Percentiles rank a stretch among this genome's conserved stretches.
These are phyloP conservation scores for Scophthalmus maximus DNA, from an alignment of 2,113 vertebrate species.

Conservation along the genomic window DNA sequence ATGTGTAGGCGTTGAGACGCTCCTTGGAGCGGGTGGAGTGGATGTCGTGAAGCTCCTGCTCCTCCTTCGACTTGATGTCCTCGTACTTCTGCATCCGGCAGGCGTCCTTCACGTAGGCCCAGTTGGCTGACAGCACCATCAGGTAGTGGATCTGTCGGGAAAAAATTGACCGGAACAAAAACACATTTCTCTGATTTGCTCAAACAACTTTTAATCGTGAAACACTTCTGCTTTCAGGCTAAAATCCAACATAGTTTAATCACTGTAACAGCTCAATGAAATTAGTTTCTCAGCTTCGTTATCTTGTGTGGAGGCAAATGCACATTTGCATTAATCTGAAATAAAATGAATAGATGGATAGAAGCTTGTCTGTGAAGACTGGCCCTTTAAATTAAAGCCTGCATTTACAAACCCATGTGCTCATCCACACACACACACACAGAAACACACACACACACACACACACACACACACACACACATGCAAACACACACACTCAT, in stretches of 20 bases:
- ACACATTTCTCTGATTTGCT: too few species aligned
- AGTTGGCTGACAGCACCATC: conserved; percentile 99
- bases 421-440: too few species aligned
- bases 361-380: not conserved
- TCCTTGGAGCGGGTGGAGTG: conserved; percentile 99
- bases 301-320: too few species aligned
- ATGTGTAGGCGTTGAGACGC: conserved; percentile 99
- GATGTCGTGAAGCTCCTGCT: conserved; percentile 99
- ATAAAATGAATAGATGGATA: not conserved
- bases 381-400: not conserved
- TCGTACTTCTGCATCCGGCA: conserved; percentile 99
- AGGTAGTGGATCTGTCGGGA: conserved; percentile 93
- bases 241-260: not conserved
- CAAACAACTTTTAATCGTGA: not conserved
- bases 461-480: too few species aligned
- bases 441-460: too few species aligned
- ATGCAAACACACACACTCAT: too few species aligned
- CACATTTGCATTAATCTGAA: not conserved
- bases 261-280: too few species aligned
- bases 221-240: not conserved
- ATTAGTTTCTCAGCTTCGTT: too few species aligned
- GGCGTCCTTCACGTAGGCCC: conserved; percentile 98
- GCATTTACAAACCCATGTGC: too few species aligned
- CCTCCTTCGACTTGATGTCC: conserved; percentile 99
- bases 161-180: too few species aligned